Evolutionary conservation across 2,113 vertebrate species (phyloP).

Genomic region (Coptodon bakossiorum): DNA sequence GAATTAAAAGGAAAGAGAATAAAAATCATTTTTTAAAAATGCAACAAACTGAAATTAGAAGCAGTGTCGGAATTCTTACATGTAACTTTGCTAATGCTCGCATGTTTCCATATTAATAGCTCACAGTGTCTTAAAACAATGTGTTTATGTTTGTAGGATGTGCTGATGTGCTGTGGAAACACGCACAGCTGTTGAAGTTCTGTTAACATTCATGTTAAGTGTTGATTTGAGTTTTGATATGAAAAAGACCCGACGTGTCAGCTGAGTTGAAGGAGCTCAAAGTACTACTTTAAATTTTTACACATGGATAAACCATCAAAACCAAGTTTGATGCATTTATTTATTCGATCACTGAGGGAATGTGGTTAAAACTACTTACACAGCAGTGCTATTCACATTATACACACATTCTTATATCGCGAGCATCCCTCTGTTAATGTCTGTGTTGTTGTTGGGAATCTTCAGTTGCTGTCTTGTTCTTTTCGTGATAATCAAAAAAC

Average conservation of each 20-base stretch:
- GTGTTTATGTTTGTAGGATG: rapidly evolving
- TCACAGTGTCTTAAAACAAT: background rate
- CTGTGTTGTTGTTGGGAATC: background rate
- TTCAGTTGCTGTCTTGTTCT: background rate
- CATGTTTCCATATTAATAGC: background rate
- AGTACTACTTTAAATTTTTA: background rate
- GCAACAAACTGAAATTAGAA: background rate
- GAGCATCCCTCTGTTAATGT: background rate
- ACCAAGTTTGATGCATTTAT: background rate
- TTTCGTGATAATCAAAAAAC: background rate
- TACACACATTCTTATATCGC: background rate
- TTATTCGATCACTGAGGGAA: background rate
- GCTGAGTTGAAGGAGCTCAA: background rate
- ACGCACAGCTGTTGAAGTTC: background rate
- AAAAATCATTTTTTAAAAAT: rapidly evolving
- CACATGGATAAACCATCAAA: background rate
- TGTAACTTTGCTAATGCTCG: background rate
- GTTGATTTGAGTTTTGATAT: background rate
- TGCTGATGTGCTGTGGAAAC: background rate
- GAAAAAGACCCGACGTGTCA: background rate
- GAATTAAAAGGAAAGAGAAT: background rate
- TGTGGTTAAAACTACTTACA: background rate
- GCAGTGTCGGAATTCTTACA: background rate
- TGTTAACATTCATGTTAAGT: background rate
- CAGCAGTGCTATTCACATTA: background rate